Base-by-base conservation (phyloP, 1,140 invertebrate species). In the Telenomus remus region DNA sequence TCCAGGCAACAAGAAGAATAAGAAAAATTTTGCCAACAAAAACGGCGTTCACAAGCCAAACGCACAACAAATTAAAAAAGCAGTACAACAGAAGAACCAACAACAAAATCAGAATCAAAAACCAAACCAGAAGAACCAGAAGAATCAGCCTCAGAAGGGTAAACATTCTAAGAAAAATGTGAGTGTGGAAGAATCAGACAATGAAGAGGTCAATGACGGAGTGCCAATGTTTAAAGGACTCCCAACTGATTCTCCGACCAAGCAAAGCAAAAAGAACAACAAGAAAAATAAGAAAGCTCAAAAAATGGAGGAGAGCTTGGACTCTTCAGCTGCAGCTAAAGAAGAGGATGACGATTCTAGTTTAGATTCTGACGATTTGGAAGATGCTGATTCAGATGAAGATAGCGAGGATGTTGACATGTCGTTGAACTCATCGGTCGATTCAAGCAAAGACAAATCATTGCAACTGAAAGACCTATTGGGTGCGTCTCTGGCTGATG, bases 201-300 rank as follows among this genome's bases (percentile, higher is more conserved):
- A 12, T 43, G 63, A 76, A 35, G 53, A 56, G 9, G 53, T 65
- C 8, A 79, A 79, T 0, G 80, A 80, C 7, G 80, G 79, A 9
- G 65, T 82, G 0, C 66, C 74, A 37, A 79, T 79, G 79, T 81
- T 81, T 35, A 70, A 76, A 15, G 80, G 80, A 53, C 13, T 78
- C n/a, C 48, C 57, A 33, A 60, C 39, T 10, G 47, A 43, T 4
- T 37, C 10, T 16, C 19, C 19, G 14, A 11, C 48, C 7, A n/a
- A 43, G 63, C 46, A 5, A 8, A 50, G 16, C 3, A 11, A 51
- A 34, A 49, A 57, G 7, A 8, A 44, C 19, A 60, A 35, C 42
- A 71, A 16, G 35, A 55, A 5, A 37, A 66, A 54, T 5, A 51
- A 73, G 14, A 39, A 39, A 9, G 9, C 37, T 9, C 9, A 1